phyloP scores from a whole-genome alignment of 2,888 invertebrate genomes.

The Hypomecis atomaria region DNA sequence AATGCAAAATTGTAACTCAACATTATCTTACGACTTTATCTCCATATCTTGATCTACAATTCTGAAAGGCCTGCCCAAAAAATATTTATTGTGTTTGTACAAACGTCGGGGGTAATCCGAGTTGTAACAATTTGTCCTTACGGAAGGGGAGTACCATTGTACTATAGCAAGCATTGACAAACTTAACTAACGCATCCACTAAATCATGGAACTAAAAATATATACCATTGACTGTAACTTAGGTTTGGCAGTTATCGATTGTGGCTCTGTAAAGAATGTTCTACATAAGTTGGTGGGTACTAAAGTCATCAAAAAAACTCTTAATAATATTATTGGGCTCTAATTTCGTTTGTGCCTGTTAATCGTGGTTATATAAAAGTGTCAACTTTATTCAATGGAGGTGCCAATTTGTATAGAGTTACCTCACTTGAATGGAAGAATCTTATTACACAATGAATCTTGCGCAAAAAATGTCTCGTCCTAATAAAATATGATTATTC shows the following conservation, averaged over 20 bases:
- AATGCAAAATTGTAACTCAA: constrained; percentile 32
- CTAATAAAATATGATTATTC: constrained; percentile 47
- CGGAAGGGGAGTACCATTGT: constrained; percentile 62
- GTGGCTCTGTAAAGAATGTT: background rate
- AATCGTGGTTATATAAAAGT: constrained; percentile 81
- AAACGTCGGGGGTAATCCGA: constrained; percentile 84
- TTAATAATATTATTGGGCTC: constrained; percentile 84
- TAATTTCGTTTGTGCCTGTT: constrained; percentile 83
- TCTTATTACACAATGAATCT: constrained; percentile 65
- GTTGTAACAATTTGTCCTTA: constrained; percentile 66
- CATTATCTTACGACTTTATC: constrained; percentile 45
- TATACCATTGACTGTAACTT: no score
- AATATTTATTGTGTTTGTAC: constrained; percentile 83
- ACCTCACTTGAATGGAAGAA: constrained; percentile 65
- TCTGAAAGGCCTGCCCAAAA: constrained; percentile 68
- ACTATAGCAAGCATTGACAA: constrained; percentile 28
- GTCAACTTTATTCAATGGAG: constrained; percentile 75
- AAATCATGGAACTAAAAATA: no score
- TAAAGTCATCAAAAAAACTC: constrained; percentile 52
- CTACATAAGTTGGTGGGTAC: background rate
- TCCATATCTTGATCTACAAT: constrained; percentile 56
- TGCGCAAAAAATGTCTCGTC: constrained; percentile 41
- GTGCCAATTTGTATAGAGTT: constrained; percentile 80
- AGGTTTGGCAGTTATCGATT: no score
- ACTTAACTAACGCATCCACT: no score